A percentile compares a stretch with the other conserved stretches of the same genome.
These are phyloP conservation scores for Terebella lapidaria DNA, from an alignment of 2,888 invertebrate genomes.

Conservation along the genomic window DNA sequence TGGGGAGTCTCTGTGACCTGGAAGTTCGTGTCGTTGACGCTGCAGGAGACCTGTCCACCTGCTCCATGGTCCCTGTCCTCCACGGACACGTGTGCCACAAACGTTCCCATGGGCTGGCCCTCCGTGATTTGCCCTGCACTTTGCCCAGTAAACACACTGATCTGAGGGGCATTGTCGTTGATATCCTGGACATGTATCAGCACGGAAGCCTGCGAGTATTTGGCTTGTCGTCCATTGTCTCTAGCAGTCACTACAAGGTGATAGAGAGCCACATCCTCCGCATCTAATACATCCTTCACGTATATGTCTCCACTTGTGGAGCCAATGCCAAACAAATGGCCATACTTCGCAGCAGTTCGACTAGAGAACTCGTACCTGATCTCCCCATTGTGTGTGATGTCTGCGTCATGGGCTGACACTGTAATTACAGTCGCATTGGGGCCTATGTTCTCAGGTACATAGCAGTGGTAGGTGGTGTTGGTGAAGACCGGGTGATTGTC, in stretches of 20 bases:
- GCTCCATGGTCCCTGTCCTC: slow-evolving; percentile 15
- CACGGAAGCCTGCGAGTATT: slow-evolving; percentile 16
- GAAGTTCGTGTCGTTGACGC: slow-evolving; percentile 36
- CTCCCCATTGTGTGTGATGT: slow-evolving; percentile 23
- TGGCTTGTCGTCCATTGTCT: slow-evolving; percentile 18
- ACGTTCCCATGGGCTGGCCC: slow-evolving; percentile 11
- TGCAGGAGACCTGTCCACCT: slow-evolving; percentile 15
- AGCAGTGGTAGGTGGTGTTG: slow-evolving; percentile 11
- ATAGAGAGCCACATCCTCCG: slow-evolving; percentile 17
- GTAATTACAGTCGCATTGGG: slow-evolving; percentile 10
- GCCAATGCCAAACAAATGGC: slow-evolving; percentile 19
- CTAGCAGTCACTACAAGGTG: slow-evolving; percentile 20
- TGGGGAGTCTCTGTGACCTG: slow-evolving; percentile 28
- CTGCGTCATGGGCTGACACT: slow-evolving; percentile 25
- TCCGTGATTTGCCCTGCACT: slow-evolving; percentile 17
- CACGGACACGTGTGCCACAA: slow-evolving; percentile 20
- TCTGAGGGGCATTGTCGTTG: slow-evolving; percentile 26
- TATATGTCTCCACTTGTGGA: slow-evolving; percentile 20
- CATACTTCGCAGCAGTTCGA: slow-evolving; percentile 10
- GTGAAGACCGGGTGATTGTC: slow-evolving; percentile 24
- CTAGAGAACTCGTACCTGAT: slow-evolving; percentile 21
- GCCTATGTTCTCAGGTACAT: slow-evolving; percentile 21
- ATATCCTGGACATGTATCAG: slow-evolving; percentile 19
- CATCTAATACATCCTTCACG: slow-evolving; percentile 19
- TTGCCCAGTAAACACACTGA: slow-evolving; percentile 14